Conservation (phyloP, 2,888 invertebrate genomes). For the Trichogramma dendrolimi region DNA sequence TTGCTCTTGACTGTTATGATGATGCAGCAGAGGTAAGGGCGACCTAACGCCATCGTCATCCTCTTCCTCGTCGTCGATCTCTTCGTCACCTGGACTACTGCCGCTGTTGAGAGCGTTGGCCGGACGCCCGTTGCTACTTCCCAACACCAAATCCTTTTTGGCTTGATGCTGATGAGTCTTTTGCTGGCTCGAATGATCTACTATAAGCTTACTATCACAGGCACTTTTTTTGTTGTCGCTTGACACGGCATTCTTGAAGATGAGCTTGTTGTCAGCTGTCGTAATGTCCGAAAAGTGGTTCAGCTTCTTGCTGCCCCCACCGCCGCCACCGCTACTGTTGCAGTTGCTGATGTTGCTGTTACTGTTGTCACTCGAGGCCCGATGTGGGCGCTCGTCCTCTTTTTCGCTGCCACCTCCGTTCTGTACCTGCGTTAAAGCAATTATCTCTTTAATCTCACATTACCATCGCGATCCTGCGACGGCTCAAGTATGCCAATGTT, state of each 20-base stretch:
- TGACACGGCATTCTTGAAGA: slow-evolving; percentile 43
- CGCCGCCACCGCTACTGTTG: slow-evolving; percentile 2
- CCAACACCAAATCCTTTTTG: slow-evolving; percentile 36
- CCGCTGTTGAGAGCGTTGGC: slow-evolving; percentile 31
- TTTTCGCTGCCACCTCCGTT: slow-evolving; percentile 27
- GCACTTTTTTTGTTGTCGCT: slow-evolving; percentile 55
- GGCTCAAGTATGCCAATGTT: too few relatives aligned
- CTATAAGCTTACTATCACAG: slow-evolving; percentile 55
- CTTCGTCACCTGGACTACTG: too few relatives aligned
- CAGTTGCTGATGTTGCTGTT: background rate
- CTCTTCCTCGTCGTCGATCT: too few relatives aligned
- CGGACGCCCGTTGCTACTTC: slow-evolving; percentile 35
- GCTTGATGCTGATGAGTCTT: slow-evolving; percentile 42
- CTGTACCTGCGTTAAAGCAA: slow-evolving; percentile 16
- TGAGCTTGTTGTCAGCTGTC: slow-evolving; percentile 36
- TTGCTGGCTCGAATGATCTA: slow-evolving; percentile 53
- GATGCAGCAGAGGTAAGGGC: slow-evolving; percentile 16
- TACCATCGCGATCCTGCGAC: too few relatives aligned
- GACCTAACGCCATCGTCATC: background rate
- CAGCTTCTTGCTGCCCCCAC: slow-evolving; percentile 38
- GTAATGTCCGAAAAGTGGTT: slow-evolving; percentile 48
- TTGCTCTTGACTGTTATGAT: background rate
- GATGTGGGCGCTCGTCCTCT: slow-evolving; percentile 15
- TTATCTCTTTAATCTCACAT: background rate
- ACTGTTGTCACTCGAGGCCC: too few relatives aligned